Base-by-base conservation (phyloP, 2,113 vertebrate genomes). In the Nettapus auritus region DNA sequence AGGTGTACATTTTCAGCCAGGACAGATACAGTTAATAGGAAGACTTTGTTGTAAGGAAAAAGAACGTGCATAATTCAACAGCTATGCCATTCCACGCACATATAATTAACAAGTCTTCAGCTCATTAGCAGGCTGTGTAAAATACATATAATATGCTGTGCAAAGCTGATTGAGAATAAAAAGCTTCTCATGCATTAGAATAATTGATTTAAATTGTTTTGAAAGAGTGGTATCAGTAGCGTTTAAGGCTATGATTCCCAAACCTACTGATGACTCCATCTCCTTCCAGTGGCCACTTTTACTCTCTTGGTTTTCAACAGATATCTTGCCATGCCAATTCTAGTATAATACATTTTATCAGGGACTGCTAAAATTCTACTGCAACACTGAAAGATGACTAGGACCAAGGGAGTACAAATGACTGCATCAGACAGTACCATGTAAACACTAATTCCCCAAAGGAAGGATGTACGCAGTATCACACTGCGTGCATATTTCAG, bases 41-140 rank as follows among this genome's bases (percentile, higher is more conserved):
- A 84, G 14, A 36, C 29, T 94, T 85, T 14, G 0, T 42, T 80
- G 70, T 90, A 87, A 92, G 94, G 81, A 73, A 95, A 96, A 96
- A 92, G 94, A 94, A 91, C 25, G 82, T 95, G 90, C 95, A 96
- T 96, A 96, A 96, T 94, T 96, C 95, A 97, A 74, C 76, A 96
- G 82, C 92, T 91, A 88, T 89, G 88, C 64, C 52, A 74, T 88
- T 97, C 85, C 82, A 90, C 89, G 94, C 75, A 94, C 89, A 94
- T 75, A 95, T 94, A 94, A 97, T 96, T 97, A 96, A 95, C 86
- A 89, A 97, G 82, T 77, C 92, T 95, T 87, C 95, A 94, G 86
- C 94, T 97, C 96, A 95, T 95, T 95, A 96, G 91, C 73, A 96
- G 53, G 78, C 96, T 95, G 90, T 96, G 96, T 94, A 96, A 96